These are phyloP conservation scores for Macrosteles quadrilineatus DNA, from an alignment of 1,140 invertebrate genomes.

Conservation along the genomic window DNA sequence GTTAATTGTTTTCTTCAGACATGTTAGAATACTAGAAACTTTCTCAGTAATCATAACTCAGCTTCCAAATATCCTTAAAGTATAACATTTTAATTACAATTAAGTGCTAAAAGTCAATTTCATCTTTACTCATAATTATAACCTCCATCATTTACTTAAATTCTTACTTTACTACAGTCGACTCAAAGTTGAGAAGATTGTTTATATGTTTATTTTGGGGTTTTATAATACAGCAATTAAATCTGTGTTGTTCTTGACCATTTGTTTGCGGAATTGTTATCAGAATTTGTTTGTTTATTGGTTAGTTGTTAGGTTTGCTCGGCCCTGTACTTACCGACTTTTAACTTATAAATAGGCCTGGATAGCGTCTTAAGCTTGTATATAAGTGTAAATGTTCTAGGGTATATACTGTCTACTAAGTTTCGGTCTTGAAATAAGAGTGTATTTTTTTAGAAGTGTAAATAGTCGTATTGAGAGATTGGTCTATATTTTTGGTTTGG, in stretches of 20 bases:
- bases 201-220: neutral
- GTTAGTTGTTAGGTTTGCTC: conserved; percentile 10
- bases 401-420: conserved; percentile 3
- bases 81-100: too few species aligned
- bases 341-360: conserved; percentile 20
- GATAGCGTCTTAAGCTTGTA: conserved; percentile 16
- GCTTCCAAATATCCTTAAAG: too few species aligned
- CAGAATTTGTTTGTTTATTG: neutral
- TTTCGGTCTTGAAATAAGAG: conserved; percentile 25
- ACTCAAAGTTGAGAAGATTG: too few species aligned
- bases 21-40: too few species aligned
- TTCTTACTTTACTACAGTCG: too few species aligned
- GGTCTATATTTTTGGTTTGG: conserved; percentile 29
- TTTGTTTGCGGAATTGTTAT: neutral
- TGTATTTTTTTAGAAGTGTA: conserved; percentile 32
- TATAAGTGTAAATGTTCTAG: conserved; percentile 26
- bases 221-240: neutral
- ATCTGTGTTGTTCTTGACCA: neutral
- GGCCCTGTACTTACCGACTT: conserved; percentile 9
- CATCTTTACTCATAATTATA: too few species aligned
- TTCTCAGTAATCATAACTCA: too few species aligned
- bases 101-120: too few species aligned
- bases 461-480: neutral
- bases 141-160: too few species aligned
- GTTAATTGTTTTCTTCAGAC: too few species aligned